Conservation (phyloP, 2,797 vertebrate species). For the Cryptoprocta ferox region DNA sequence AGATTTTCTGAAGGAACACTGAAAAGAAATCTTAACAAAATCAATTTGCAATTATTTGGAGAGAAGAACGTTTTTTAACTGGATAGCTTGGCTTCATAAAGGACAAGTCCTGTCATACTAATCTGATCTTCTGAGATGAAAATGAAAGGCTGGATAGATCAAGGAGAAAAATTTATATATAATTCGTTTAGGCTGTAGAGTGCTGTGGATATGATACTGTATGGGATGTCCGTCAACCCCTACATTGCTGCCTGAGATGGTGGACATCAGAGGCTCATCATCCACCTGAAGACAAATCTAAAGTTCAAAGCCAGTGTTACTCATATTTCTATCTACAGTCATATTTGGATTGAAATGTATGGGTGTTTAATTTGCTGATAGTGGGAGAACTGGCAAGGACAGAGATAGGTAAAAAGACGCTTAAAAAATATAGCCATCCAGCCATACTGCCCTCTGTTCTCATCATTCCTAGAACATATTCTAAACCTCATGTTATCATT, state of each 20-base stretch:
- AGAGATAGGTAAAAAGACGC: not conserved
- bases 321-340: not conserved
- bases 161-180: slow-evolving; percentile 51
- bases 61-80: slow-evolving; percentile 61
- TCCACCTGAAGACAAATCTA: not conserved
- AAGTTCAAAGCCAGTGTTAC: not conserved
- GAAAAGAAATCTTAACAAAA: slow-evolving; percentile 67
- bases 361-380: not conserved
- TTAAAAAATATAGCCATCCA: not conserved
- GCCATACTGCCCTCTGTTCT: not conserved
- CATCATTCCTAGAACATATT: not conserved
- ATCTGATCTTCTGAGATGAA: slow-evolving; percentile 73
- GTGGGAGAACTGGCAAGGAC: not conserved
- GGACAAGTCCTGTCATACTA: slow-evolving; percentile 59
- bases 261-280: not conserved
- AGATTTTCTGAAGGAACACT: slow-evolving; percentile 49
- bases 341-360: not conserved
- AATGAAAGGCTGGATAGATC: slow-evolving; percentile 67
- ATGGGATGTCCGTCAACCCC: not conserved
- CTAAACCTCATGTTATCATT: not conserved
- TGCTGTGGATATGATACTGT: not conserved
- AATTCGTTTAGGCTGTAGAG: slow-evolving; percentile 53
- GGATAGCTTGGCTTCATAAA: slow-evolving; percentile 69
- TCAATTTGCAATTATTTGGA: slow-evolving; percentile 70
- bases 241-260: not conserved